Base-by-base conservation (phyloP, 2,797 vertebrate species). In the Periophthalmus magnuspinnatus region DNA sequence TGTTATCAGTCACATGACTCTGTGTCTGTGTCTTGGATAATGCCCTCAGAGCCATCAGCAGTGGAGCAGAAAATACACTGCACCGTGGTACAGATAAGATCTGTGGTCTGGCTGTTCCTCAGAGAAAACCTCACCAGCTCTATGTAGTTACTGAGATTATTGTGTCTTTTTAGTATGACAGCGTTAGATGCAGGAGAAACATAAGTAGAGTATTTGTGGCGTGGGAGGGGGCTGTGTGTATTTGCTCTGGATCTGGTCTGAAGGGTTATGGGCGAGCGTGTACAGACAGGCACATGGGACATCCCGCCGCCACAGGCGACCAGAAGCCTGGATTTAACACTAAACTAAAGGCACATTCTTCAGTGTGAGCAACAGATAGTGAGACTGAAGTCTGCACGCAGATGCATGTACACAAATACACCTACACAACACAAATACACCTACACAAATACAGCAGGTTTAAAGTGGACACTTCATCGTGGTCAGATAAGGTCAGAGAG, bases 231-330 rank as follows among this genome's bases (percentile, higher is more conserved):
- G 81, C 45, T 48, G 32, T 61, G 67, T 61, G 72, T 86, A 79
- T 74, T 70, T 72, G 83, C 38, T 9, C 77, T 67, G 50, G 69
- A 82, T 79, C 28, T 63, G 21, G 66, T 72, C 68, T 72, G 72
- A 75, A 79, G 71, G 82, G 82, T 84, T 84, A 79, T 71, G 69
- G 69, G 67, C 19, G 70, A 91, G 80, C 93, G 17, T 91, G 93
- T 91, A 78, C 81, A 84, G 88, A 88, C 92, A 93, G 74, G 91
- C 73, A 21, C 65, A 45, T 38, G 72, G 84, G 90, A 90, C 74
- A 71, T 82, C 78, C 81, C 28, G 82, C 83, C 81, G 84, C 88
- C 85, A 61, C 81, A 77, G 70, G 82, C 84, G 77, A 90, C 86
- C 81, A 70, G 79, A 81, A 78, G 83, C 77, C 77, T 83, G 73